These are phyloP conservation scores for Sycophila sp. DNA, from an alignment of 1,140 invertebrate species.

Conservation along the genomic window DNA sequence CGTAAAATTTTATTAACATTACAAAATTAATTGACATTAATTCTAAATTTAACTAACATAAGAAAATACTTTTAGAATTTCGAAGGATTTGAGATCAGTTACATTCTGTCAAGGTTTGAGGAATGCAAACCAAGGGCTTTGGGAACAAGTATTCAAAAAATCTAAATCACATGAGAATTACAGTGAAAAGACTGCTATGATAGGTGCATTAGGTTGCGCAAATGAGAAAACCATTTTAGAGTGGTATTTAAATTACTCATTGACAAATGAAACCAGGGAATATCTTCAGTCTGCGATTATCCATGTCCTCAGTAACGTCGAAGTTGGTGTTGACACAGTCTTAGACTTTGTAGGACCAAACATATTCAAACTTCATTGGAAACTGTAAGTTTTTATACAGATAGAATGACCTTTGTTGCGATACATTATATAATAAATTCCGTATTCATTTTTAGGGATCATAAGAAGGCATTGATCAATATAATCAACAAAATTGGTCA, in stretches of 20 bases:
- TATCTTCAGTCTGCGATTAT: background rate
- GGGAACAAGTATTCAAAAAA: conserved; percentile 71
- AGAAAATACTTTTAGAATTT: conserved; percentile 43
- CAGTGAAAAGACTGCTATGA: background rate
- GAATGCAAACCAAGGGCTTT: conserved; percentile 72
- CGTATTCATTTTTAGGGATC: conserved; percentile 13
- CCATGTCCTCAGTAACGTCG: conserved; percentile 50
- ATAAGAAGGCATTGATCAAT: background rate
- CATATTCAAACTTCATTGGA: background rate
- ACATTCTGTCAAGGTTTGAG: conserved; percentile 72
- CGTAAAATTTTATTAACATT: conserved; percentile 32
- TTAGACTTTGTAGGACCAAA: conserved; percentile 39
- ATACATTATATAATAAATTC: background rate
- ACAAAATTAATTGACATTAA: background rate
- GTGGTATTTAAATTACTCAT: conserved; percentile 11
- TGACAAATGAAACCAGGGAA: conserved; percentile 42
- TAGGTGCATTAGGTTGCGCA: conserved; percentile 38
- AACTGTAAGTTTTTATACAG: conserved; percentile 6
- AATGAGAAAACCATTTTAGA: background rate
- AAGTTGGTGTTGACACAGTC: conserved; percentile 62
- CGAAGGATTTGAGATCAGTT: conserved; percentile 73
- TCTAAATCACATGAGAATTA: conserved; percentile 67
- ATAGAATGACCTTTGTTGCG: too few relatives aligned
- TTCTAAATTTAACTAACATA: background rate
- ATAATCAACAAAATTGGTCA: conserved; percentile 21